phyloP scores from a whole-genome alignment of 1,140 invertebrate genomes.

The Platyscapa corneri region DNA sequence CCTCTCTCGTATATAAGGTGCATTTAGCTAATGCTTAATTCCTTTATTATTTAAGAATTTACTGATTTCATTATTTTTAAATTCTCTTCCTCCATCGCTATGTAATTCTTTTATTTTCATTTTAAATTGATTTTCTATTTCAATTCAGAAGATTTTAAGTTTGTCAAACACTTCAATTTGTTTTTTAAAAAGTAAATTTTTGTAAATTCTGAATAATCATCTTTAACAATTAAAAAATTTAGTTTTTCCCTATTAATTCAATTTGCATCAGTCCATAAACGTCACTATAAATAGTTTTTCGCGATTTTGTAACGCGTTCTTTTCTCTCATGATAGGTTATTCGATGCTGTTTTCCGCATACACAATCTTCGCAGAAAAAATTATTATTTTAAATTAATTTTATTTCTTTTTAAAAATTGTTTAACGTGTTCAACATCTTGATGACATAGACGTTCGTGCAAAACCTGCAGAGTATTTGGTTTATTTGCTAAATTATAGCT shows the following conservation, averaged over 20 bases:
- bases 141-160: slow-evolving; percentile 17
- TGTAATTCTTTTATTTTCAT: slow-evolving; percentile 14
- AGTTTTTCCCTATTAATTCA: slow-evolving; percentile 18
- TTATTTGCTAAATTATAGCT: background rate
- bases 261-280: background rate
- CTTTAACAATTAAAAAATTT: slow-evolving; percentile 35
- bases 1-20: slow-evolving; percentile 19
- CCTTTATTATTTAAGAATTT: slow-evolving; percentile 23
- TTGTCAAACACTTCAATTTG: too few relatives aligned
- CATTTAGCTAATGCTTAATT: background rate
- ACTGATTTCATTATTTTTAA: background rate
- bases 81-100: slow-evolving; percentile 34
- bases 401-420: background rate
- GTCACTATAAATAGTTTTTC: too few relatives aligned
- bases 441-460: slow-evolving; percentile 20
- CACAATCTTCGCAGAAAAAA: slow-evolving; percentile 23
- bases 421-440: slow-evolving; percentile 18
- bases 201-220: too few relatives aligned
- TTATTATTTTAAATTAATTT: background rate
- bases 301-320: background rate
- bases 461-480: background rate
- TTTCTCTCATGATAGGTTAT: background rate
- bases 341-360: too few relatives aligned
- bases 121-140: slow-evolving; percentile 26
- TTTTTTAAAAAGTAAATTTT: slow-evolving; percentile 26